Conservation (phyloP, 1,140 invertebrate species). For the Belonocnema kinseyi region DNA sequence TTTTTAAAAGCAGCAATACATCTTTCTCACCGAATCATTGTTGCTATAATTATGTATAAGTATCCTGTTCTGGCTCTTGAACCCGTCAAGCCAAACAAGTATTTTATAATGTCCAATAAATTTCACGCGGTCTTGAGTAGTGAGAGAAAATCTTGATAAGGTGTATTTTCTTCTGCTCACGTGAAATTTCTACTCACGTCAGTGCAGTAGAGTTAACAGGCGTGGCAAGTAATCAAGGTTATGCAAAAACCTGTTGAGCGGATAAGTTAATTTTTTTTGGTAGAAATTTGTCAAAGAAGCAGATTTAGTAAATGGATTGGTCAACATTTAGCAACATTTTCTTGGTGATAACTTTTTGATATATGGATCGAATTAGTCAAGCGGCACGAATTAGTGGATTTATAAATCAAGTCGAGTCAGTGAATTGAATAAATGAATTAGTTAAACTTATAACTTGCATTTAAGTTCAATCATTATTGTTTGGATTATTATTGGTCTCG, state of each 20-base stretch:
- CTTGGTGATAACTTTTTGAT: neutral
- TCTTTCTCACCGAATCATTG: no score
- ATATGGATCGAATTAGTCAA: conserved; percentile 12
- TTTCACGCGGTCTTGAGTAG: conserved; percentile 15
- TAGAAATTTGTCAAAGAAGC: conserved; percentile 5
- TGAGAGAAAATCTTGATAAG: conserved; percentile 1
- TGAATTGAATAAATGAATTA: neutral
- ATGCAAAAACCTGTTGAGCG: conserved; percentile 2
- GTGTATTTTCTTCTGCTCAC: conserved; percentile 12
- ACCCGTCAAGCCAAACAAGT: neutral
- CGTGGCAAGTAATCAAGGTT: conserved; percentile 26
- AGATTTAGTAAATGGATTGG: conserved; percentile 7
- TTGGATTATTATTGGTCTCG: neutral
- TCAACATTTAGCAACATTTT: neutral
- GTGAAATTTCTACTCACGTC: conserved; percentile 9
- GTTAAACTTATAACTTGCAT: neutral
- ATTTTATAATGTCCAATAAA: conserved; percentile 3
- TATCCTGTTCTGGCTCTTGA: neutral
- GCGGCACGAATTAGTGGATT: neutral
- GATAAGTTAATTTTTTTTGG: neutral
- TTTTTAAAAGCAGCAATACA: no score
- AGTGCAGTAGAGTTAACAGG: conserved; percentile 4
- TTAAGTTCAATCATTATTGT: neutral
- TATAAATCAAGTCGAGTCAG: neutral
- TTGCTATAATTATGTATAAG: neutral